Conservation (phyloP, 2,113 vertebrate genomes). For the Xiphophorus couchianus region DNA sequence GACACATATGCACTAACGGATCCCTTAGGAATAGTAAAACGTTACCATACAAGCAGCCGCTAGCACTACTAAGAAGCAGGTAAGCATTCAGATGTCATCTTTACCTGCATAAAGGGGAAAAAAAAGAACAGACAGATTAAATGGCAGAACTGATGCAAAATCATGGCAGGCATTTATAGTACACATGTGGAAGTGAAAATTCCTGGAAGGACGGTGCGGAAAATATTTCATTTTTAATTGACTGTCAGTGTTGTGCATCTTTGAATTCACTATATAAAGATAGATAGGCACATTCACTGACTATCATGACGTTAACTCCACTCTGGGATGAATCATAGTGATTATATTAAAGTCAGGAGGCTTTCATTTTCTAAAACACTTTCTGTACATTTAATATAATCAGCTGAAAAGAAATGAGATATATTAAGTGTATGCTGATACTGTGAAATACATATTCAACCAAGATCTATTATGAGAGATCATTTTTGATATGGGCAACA, state of each 20-base stretch:
- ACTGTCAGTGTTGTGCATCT: conserved; percentile 78
- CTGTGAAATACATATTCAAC: conserved; percentile 6
- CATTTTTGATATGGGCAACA: neutral
- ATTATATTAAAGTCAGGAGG: conserved; percentile 74
- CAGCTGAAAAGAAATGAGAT: conserved; percentile 14
- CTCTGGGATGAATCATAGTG: conserved; percentile 76
- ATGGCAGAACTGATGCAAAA: conserved; percentile 73
- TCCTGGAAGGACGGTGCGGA: conserved; percentile 66
- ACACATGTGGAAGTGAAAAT: conserved; percentile 76
- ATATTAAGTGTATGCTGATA: conserved; percentile 4
- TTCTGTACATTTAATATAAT: neutral
- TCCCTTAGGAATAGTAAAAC: conserved; percentile 80
- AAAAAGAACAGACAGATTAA: conserved; percentile 61
- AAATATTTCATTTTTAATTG: conserved; percentile 85
- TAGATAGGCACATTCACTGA: conserved; percentile 76
- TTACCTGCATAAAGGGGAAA: conserved; percentile 54
- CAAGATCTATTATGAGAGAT: neutral
- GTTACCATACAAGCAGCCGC: conserved; percentile 67
- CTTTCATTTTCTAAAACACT: conserved; percentile 50
- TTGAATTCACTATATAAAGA: conserved; percentile 74
- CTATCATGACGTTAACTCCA: conserved; percentile 81
- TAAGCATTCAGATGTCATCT: conserved; percentile 77
- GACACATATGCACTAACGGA: conserved; percentile 77
- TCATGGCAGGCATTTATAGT: conserved; percentile 73
- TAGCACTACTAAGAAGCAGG: conserved; percentile 63